phyloP scores from a whole-genome alignment of 1,140 invertebrate genomes.

The Myzus persicae region DNA sequence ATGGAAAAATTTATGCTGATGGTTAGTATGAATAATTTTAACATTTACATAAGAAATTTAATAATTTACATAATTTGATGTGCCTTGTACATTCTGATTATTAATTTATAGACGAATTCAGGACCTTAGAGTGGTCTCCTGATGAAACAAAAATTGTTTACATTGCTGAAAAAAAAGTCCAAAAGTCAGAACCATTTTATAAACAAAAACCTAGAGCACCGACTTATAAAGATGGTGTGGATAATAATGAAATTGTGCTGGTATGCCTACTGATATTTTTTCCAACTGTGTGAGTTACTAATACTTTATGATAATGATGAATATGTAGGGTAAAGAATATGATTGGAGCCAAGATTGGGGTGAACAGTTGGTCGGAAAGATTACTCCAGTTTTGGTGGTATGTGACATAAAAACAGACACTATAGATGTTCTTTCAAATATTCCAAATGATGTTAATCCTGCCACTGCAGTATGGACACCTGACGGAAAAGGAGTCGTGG shows the following conservation, averaged over 20 bases:
- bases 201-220: slow-evolving; percentile 67
- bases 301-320: background rate
- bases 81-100: background rate
- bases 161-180: slow-evolving; percentile 80
- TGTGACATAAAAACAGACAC: slow-evolving; percentile 73
- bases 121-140: slow-evolving; percentile 76
- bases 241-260: background rate
- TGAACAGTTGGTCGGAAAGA: slow-evolving; percentile 79
- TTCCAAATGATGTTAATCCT: slow-evolving; percentile 75
- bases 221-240: background rate
- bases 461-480: slow-evolving; percentile 76
- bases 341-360: slow-evolving; percentile 83
- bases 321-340: slow-evolving; percentile 78
- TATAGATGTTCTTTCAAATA: slow-evolving; percentile 68
- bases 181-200: slow-evolving; percentile 78
- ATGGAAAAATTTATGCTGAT: slow-evolving; percentile 78
- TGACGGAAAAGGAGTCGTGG: slow-evolving; percentile 75
- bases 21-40: slow-evolving; percentile 64
- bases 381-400: slow-evolving; percentile 75
- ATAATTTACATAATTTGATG: slow-evolving; percentile 53
- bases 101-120: slow-evolving; percentile 73
- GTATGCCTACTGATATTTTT: slow-evolving; percentile 67
- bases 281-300: slow-evolving; percentile 69
- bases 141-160: slow-evolving; percentile 77
- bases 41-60: background rate